Conservation (phyloP, 2,888 invertebrate genomes). For the Rhagonycha lutea region DNA sequence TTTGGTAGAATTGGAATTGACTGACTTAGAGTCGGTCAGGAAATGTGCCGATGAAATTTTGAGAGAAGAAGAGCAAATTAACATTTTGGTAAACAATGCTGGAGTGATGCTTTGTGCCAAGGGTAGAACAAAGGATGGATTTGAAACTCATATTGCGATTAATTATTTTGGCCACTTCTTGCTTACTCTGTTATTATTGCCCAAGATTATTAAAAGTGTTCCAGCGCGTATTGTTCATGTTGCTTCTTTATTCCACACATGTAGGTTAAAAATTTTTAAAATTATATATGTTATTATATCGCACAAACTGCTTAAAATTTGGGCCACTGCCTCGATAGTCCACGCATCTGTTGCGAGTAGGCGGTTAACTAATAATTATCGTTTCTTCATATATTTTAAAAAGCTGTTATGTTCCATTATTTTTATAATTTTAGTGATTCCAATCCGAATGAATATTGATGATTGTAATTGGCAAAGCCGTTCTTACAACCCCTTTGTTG, state of each 20-base stretch:
- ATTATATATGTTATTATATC: conserved; percentile 47
- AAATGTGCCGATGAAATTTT: conserved; percentile 56
- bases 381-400: neutral
- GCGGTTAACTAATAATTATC: too few relatives aligned
- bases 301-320: too few relatives aligned
- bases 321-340: too few relatives aligned
- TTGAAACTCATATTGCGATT: conserved; percentile 68
- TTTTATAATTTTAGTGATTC: neutral
- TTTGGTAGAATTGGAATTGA: conserved; percentile 54
- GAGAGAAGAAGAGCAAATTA: conserved; percentile 57
- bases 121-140: conserved; percentile 64
- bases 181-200: conserved; percentile 54
- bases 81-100: conserved; percentile 72
- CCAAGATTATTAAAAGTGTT: conserved; percentile 58
- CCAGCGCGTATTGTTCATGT: conserved; percentile 58
- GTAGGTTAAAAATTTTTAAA: conserved; percentile 29
- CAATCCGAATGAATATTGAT: too few relatives aligned
- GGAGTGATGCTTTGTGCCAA: conserved; percentile 69
- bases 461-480: too few relatives aligned
- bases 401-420: too few relatives aligned
- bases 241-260: conserved; percentile 50
- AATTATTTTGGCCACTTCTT: conserved; percentile 61
- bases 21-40: conserved; percentile 52
- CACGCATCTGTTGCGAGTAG: too few relatives aligned
- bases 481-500: conserved; percentile 65